Percentiles rank a stretch among this genome's conserved stretches.
phyloP scores from a whole-genome alignment of 1,140 invertebrate genomes.

The Chrysoperla carnea region DNA sequence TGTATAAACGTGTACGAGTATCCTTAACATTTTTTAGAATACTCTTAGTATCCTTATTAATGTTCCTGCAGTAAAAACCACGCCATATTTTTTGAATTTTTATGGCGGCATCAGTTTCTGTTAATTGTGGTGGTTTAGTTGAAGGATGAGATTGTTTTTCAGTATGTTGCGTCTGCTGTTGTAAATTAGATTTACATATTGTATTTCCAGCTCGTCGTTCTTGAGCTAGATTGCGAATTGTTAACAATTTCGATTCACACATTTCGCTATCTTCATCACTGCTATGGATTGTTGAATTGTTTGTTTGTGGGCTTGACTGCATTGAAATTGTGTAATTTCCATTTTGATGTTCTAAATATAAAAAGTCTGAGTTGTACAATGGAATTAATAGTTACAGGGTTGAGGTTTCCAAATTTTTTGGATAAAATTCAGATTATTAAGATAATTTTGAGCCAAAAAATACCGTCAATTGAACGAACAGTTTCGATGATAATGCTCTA shows the following conservation, averaged over 20 bases:
- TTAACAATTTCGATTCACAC: constrained; percentile 37
- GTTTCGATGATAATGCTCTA: too few relatives aligned
- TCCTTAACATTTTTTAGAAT: constrained; percentile 61
- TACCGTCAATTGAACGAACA: too few relatives aligned
- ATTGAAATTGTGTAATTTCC: constrained; percentile 10
- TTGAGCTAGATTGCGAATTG: constrained; percentile 33
- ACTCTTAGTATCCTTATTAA: constrained; percentile 52
- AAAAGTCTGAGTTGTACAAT: too few relatives aligned
- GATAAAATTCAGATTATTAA: too few relatives aligned
- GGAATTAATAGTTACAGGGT: too few relatives aligned
- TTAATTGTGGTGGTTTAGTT: constrained; percentile 22
- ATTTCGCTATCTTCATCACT: constrained; percentile 38
- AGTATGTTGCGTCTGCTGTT: constrained; percentile 19
- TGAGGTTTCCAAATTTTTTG: too few relatives aligned
- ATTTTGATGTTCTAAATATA: too few relatives aligned
- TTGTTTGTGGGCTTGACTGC: neutral
- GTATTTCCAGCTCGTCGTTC: constrained; percentile 22
- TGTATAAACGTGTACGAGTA: constrained; percentile 66
- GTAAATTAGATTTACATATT: constrained; percentile 13
- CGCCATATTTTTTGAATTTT: constrained; percentile 79
- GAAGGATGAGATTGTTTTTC: constrained; percentile 22
- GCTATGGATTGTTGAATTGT: constrained; percentile 13
- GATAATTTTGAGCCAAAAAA: too few relatives aligned
- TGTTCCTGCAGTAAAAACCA: constrained; percentile 64
- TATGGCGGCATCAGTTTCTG: constrained; percentile 40